Percentiles rank a stretch among this genome's conserved stretches.
Conservation (phyloP, 2,888 invertebrate species). For the Lithosia quadra region DNA sequence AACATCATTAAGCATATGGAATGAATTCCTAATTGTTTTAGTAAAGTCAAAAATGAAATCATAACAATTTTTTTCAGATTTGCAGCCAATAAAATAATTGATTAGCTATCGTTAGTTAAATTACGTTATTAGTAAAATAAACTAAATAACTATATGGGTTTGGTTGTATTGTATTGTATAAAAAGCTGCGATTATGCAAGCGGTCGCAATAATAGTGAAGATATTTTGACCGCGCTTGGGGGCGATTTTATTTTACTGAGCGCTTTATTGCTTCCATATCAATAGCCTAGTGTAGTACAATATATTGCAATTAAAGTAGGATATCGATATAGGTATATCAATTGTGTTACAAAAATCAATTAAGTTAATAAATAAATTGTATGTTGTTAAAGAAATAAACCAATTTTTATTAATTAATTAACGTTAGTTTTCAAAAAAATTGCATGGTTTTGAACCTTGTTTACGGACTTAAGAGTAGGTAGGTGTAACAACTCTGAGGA, state of each 20-base stretch:
- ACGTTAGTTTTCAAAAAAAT: too few species aligned
- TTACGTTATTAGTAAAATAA: neutral
- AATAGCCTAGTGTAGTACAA: slow-evolving; percentile 45
- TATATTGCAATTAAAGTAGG: slow-evolving; percentile 6
- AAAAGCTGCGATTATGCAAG: slow-evolving; percentile 70
- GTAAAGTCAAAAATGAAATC: too few species aligned
- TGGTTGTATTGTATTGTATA: slow-evolving; percentile 17
- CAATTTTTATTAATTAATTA: too few species aligned
- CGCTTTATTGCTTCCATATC: slow-evolving; percentile 73
- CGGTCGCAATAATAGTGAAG: slow-evolving; percentile 71
- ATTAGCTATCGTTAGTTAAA: neutral
- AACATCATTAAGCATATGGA: too few species aligned
- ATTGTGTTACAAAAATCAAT: neutral
- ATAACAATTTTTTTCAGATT: too few species aligned
- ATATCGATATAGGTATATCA: slow-evolving; percentile 22
- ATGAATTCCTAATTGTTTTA: too few species aligned
- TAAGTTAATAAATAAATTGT: neutral
- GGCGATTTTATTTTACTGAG: slow-evolving; percentile 69
- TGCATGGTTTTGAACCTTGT: too few species aligned
- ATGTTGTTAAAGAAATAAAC: neutral
- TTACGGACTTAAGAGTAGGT: too few species aligned
- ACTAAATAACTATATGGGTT: neutral
- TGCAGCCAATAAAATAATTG: neutral
- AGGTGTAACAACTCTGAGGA: too few species aligned
- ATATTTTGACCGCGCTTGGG: slow-evolving; percentile 78